These are phyloP conservation scores for Xiphorhynchus erythropygius DNA, from an alignment of 2,797 vertebrate genomes.

Conservation along the genomic window DNA sequence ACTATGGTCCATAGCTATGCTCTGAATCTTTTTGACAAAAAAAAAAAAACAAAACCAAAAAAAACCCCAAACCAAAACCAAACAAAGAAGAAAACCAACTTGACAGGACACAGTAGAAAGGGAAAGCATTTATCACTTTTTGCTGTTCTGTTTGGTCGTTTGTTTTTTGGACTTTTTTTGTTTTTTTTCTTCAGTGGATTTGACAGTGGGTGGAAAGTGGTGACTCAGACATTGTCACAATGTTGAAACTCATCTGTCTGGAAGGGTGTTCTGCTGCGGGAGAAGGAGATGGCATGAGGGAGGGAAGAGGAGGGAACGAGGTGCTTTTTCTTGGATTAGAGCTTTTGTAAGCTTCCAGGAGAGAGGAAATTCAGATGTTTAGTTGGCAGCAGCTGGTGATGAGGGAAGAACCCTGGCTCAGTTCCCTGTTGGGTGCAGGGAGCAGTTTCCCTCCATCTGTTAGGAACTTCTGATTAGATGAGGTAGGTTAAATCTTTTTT, in stretches of 20 bases:
- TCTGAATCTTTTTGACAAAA: background rate
- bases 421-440: slow-evolving; percentile 1
- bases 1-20: background rate
- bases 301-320: background rate
- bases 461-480: slow-evolving; percentile 51
- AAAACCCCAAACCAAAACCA: too few species aligned
- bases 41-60: too few species aligned
- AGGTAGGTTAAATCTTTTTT: slow-evolving; percentile 55
- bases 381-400: slow-evolving; percentile 32
- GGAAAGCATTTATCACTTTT: background rate
- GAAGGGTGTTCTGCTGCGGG: background rate
- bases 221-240: background rate
- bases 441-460: slow-evolving; percentile 58
- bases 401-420: slow-evolving; percentile 49
- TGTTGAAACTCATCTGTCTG: background rate
- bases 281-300: background rate
- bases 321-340: background rate
- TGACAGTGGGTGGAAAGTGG: background rate
- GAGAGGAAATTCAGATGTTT: slow-evolving; percentile 51
- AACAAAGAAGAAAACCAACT: too few species aligned
- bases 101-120: background rate
- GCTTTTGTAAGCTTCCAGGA: slow-evolving; percentile 16
- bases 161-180: too few species aligned
- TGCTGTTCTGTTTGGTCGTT: background rate
- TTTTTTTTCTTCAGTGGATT: background rate